Evolutionary conservation across 2,113 vertebrate genomes (phyloP).

Genomic region (Anarhynchus alexandrinus): DNA sequence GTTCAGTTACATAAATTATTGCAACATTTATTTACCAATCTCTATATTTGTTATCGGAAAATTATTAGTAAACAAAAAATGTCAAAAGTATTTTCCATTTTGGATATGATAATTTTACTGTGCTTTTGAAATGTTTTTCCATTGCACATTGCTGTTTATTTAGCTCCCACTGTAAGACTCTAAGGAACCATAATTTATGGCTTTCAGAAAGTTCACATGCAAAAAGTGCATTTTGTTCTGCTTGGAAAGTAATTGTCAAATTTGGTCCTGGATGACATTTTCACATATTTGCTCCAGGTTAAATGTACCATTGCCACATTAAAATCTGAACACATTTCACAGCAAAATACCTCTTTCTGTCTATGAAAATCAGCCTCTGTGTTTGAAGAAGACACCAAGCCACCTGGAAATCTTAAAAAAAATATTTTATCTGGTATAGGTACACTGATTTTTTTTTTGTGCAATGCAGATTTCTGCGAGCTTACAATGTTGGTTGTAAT

Average conservation of each 20-base stretch:
- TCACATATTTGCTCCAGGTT: slow-evolving; percentile 40
- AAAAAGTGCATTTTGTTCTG: slow-evolving; percentile 27
- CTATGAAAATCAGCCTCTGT: slow-evolving; percentile 16
- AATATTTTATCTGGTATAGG: not conserved
- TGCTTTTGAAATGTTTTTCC: not conserved
- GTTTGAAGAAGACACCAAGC: slow-evolving; percentile 1
- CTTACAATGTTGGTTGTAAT: not conserved
- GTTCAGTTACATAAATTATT: not conserved
- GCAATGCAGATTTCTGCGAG: not conserved
- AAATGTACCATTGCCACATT: slow-evolving; percentile 4
- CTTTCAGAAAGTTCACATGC: not conserved
- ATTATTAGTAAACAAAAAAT: not conserved
- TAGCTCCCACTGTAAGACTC: not conserved
- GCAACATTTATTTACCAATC: not conserved
- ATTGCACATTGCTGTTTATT: not conserved
- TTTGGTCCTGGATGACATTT: slow-evolving; percentile 50
- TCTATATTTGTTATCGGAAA: not conserved
- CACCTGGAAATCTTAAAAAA: not conserved
- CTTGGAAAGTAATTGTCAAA: slow-evolving; percentile 15
- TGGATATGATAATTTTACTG: not conserved
- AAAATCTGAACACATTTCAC: slow-evolving; percentile 27
- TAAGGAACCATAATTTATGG: not conserved
- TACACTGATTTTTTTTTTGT: not conserved
- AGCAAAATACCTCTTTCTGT: slow-evolving; percentile 32
- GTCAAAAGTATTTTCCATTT: not conserved